phyloP scores from a whole-genome alignment of 1,140 invertebrate species.

The Brachionus koreanus region DNA sequence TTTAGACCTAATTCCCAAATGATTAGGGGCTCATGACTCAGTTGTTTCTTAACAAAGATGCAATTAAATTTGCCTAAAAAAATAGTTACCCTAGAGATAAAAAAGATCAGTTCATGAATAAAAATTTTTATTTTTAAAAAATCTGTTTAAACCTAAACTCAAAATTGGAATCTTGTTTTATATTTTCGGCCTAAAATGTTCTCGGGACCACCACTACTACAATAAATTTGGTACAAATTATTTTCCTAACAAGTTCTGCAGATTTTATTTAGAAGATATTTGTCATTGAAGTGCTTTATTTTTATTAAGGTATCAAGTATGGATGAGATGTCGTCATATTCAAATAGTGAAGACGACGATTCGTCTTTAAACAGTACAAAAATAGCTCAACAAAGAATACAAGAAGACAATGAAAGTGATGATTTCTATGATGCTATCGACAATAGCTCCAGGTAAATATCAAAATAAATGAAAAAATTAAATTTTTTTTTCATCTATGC shows the following conservation, averaged over 20 bases:
- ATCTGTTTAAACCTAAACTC: background rate
- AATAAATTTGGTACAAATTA: background rate
- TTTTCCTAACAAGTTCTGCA: too few relatives aligned
- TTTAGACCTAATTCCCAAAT: background rate
- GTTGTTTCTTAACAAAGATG: background rate
- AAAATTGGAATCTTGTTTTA: background rate
- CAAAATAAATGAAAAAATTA: background rate
- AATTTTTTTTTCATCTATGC: background rate
- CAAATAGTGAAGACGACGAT: constrained; percentile 88
- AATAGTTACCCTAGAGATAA: background rate
- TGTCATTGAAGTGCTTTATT: background rate
- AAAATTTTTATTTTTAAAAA: background rate
- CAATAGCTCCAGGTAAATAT: background rate
- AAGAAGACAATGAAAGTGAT: constrained; percentile 41
- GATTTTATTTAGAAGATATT: too few relatives aligned
- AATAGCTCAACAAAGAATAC: background rate
- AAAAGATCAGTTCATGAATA: background rate
- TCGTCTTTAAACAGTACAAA: background rate
- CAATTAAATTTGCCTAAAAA: background rate
- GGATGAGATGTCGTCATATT: constrained; percentile 75
- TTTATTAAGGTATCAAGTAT: constrained; percentile 11
- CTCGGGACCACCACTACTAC: background rate
- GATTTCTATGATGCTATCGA: constrained; percentile 41
- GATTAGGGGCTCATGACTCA: background rate
- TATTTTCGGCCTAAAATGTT: background rate